Percentiles rank a stretch among this genome's conserved stretches.
Evolutionary conservation across 2,888 invertebrate species (phyloP).

Genomic region (Sipha maydis): DNA sequence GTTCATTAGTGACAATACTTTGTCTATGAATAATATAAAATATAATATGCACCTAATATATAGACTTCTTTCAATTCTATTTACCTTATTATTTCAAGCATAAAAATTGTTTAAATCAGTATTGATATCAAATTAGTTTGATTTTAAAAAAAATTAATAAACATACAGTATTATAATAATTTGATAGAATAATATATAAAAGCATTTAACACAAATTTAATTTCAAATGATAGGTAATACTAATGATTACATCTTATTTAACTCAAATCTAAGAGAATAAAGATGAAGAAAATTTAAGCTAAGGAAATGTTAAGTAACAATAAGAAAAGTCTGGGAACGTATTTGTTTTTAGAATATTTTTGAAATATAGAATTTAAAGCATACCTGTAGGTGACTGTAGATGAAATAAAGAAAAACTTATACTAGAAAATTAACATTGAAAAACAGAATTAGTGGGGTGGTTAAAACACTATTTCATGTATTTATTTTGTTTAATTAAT

Average conservation of each 20-base stretch:
- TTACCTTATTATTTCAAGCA: no score
- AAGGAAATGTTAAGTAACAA: not conserved
- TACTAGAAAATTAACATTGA: not conserved
- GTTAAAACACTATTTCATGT: not conserved
- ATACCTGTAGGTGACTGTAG: not conserved
- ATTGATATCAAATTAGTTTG: not conserved
- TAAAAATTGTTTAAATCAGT: no score
- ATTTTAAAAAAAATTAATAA: not conserved
- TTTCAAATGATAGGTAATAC: not conserved
- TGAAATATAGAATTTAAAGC: not conserved
- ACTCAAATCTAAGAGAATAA: not conserved
- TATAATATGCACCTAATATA: no score
- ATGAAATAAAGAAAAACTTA: not conserved
- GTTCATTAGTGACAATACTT: no score
- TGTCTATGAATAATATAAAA: no score
- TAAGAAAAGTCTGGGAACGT: not conserved
- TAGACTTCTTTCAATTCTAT: no score
- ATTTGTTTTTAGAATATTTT: not conserved
- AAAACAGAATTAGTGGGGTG: not conserved
- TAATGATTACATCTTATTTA: not conserved
- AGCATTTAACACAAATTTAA: not conserved
- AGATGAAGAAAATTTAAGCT: not conserved
- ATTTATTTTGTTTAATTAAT: conserved; percentile 4
- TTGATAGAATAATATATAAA: not conserved
- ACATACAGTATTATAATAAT: not conserved